Percentiles rank a stretch among this genome's conserved stretches.
Conservation (phyloP, 2,113 vertebrate species). For the Sorex fumeus region DNA sequence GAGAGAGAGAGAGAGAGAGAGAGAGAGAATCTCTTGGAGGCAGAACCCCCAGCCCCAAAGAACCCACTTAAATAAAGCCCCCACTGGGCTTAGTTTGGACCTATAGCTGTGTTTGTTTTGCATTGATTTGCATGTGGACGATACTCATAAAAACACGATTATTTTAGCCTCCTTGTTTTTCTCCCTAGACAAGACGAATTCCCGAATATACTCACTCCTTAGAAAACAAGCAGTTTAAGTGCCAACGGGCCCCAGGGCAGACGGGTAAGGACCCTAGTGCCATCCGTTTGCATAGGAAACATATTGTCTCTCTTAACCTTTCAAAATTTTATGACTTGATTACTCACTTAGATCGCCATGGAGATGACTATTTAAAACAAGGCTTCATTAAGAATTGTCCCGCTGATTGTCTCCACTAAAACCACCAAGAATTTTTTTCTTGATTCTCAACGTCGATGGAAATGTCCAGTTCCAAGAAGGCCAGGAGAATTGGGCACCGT, state of each 20-base stretch:
- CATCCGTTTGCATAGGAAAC: constrained; percentile 70
- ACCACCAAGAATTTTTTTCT: constrained; percentile 38
- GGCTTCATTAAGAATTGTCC: constrained; percentile 28
- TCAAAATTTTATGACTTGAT: constrained; percentile 59
- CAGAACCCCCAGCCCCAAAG: no score
- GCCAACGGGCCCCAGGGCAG: background rate
- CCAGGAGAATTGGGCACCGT: constrained; percentile 57
- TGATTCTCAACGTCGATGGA: constrained; percentile 46
- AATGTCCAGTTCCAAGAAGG: constrained; percentile 73
- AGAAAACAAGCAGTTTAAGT: background rate
- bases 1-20: no score
- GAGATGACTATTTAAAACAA: constrained; percentile 13
- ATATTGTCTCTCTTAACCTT: constrained; percentile 45
- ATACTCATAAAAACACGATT: background rate
- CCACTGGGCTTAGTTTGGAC: background rate
- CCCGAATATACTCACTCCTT: background rate
- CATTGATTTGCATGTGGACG: background rate
- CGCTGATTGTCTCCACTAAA: constrained; percentile 67
- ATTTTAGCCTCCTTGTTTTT: background rate
- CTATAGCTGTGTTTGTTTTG: background rate
- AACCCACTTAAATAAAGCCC: no score
- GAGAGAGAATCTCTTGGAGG: background rate
- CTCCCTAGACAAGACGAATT: background rate
- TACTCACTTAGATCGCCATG: constrained; percentile 75
- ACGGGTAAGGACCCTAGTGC: background rate